A percentile compares a stretch with the other conserved stretches of the same genome.
phyloP scores from a whole-genome alignment of 2,888 invertebrate species.

The Uloborus plumipes region DNA sequence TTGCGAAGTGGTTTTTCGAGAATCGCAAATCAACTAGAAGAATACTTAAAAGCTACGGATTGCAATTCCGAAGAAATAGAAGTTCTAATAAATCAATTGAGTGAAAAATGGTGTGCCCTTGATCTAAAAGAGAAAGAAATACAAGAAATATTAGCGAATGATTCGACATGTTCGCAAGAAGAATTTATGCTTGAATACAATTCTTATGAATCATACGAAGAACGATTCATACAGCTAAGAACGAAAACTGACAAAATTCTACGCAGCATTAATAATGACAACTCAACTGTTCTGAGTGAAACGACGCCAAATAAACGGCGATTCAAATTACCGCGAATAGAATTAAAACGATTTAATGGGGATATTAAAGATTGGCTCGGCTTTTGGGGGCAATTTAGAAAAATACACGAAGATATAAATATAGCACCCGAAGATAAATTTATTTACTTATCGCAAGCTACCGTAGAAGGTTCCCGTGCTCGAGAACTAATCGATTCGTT shows the following conservation, averaged over 20 bases:
- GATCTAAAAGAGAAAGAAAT: not conserved
- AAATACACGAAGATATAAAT: constrained; percentile 67
- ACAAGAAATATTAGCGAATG: not conserved
- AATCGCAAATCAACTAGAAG: not conserved
- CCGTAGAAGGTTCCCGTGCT: constrained; percentile 65
- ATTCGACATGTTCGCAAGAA: not conserved
- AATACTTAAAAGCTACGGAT: not conserved
- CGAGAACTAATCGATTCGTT: constrained; percentile 65
- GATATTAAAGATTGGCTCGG: constrained; percentile 24
- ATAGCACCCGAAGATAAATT: constrained; percentile 53
- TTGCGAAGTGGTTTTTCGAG: constrained; percentile 1
- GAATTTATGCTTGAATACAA: not conserved
- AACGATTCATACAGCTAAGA: not conserved
- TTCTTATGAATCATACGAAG: not conserved
- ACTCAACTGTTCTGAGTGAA: no score
- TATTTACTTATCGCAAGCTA: constrained; percentile 66
- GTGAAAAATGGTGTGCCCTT: not conserved
- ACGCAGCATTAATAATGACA: no score
- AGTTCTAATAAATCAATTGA: not conserved
- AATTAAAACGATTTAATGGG: constrained; percentile 67
- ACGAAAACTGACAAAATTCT: not conserved
- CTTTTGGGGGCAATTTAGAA: constrained; percentile 67
- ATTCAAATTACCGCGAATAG: constrained; percentile 65
- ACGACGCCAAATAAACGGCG: not conserved
- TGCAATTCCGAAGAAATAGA: not conserved